Percentiles rank a stretch among this genome's conserved stretches.
Evolutionary conservation across 2,888 invertebrate species (phyloP).

Genomic region (Acholoe squamosa): DNA sequence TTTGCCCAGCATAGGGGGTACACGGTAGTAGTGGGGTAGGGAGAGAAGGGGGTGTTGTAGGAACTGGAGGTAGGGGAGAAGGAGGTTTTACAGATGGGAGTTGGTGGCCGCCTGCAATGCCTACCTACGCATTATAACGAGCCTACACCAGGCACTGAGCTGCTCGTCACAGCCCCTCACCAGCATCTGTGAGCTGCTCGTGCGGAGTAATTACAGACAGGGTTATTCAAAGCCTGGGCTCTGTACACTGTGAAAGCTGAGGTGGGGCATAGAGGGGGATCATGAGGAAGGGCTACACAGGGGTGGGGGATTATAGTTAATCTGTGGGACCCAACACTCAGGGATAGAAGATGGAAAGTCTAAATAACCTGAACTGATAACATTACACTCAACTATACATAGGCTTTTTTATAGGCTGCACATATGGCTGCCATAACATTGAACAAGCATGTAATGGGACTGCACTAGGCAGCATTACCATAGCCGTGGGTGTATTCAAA

Average conservation of each 20-base stretch:
- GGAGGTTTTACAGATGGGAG: neutral
- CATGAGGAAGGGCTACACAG: neutral
- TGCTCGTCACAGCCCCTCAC: constrained; percentile 10
- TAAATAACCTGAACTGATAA: neutral
- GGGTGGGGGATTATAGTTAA: constrained; percentile 24
- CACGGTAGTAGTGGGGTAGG: neutral
- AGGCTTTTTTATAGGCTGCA: no score
- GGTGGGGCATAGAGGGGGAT: neutral
- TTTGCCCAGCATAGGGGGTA: neutral
- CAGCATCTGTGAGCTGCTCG: constrained; percentile 17
- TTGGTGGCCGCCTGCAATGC: constrained; percentile 20
- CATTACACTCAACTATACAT: no score
- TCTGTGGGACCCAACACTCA: neutral
- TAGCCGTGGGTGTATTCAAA: no score
- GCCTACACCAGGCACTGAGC: neutral
- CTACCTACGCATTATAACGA: constrained; percentile 58
- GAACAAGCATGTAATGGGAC: no score
- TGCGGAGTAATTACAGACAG: constrained; percentile 4
- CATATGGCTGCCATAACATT: no score
- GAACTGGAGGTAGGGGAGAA: neutral
- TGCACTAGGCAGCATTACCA: no score
- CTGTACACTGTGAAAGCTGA: neutral
- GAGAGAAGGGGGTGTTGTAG: neutral
- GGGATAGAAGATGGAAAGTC: constrained; percentile 20
- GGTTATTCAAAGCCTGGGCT: constrained; percentile 15